phyloP scores from a whole-genome alignment of 2,797 vertebrate species.

The Thamnophis elegans region DNA sequence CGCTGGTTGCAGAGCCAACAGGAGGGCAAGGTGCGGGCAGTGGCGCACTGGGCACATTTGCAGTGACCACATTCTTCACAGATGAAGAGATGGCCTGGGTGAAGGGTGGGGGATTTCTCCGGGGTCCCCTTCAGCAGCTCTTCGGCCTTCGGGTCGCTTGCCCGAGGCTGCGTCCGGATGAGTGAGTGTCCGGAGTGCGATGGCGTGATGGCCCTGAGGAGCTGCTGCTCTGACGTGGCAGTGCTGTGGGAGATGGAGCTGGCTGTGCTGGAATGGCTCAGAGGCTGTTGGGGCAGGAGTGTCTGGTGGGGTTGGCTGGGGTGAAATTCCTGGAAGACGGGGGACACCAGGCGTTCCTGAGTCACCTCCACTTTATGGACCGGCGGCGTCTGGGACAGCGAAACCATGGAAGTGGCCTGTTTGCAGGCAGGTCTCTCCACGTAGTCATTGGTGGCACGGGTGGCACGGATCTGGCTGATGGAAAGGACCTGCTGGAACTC shows the following conservation, averaged over 20 bases:
- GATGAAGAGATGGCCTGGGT: conserved; percentile 83
- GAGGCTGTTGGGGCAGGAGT: conserved; percentile 76
- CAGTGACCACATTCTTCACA: conserved; percentile 95
- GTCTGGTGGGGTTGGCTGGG: conserved; percentile 85
- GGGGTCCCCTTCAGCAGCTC: conserved; percentile 79
- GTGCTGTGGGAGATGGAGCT: conserved; percentile 92
- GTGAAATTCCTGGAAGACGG: conserved; percentile 72
- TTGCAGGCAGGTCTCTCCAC: conserved; percentile 85
- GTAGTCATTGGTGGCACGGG: conserved; percentile 94
- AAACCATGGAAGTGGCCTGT: conserved; percentile 78
- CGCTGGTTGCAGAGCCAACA: conserved; percentile 93
- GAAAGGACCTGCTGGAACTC: conserved; percentile 91
- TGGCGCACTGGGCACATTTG: conserved; percentile 87
- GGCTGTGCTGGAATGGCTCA: conserved; percentile 93
- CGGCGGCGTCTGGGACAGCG: conserved; percentile 78
- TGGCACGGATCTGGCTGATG: conserved; percentile 90
- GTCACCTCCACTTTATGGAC: conserved; percentile 70
- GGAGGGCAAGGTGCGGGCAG: conserved; percentile 86
- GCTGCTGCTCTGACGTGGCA: conserved; percentile 88
- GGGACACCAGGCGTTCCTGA: conserved; percentile 75
- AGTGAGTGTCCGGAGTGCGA: conserved; percentile 82
- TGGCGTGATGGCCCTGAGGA: conserved; percentile 82
- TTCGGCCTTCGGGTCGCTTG: conserved; percentile 77
- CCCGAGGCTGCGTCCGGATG: conserved; percentile 82
- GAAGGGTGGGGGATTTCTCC: conserved; percentile 71